Conservation (phyloP, 2,113 vertebrate genomes). For the Tympanuchus pallidicinctus region DNA sequence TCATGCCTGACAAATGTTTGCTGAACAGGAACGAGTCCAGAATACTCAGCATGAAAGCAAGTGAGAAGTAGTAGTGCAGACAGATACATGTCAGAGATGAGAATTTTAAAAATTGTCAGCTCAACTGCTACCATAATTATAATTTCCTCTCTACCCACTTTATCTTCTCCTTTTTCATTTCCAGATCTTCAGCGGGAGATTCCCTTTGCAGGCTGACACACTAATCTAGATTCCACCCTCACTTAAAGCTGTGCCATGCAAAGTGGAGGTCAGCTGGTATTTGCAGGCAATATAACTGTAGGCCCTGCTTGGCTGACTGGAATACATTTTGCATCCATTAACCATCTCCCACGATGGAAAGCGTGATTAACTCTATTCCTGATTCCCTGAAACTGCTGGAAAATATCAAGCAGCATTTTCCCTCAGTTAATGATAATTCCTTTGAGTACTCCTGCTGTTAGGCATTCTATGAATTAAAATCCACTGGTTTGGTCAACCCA, state of each 20-base stretch:
- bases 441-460: not conserved
- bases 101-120: not conserved
- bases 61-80: not conserved
- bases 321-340: not conserved
- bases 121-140: not conserved
- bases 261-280: not conserved
- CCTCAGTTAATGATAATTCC: not conserved
- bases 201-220: not conserved
- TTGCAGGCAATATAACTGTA: not conserved
- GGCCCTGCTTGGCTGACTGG: not conserved
- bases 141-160: not conserved
- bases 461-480: not conserved
- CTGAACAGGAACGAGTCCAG: slow-evolving; percentile 8
- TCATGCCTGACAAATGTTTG: slow-evolving; percentile 37
- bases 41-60: not conserved
- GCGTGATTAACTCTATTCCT: not conserved
- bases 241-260: not conserved
- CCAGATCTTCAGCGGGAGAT: not conserved
- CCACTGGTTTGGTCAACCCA: not conserved
- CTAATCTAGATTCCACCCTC: not conserved
- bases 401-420: slow-evolving; percentile 7
- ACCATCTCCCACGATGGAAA: not conserved
- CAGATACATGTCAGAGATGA: not conserved
- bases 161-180: not conserved
- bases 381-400: not conserved